These are phyloP conservation scores for Onychostruthus taczanowskii DNA, from an alignment of 2,113 vertebrate species.

Conservation along the genomic window DNA sequence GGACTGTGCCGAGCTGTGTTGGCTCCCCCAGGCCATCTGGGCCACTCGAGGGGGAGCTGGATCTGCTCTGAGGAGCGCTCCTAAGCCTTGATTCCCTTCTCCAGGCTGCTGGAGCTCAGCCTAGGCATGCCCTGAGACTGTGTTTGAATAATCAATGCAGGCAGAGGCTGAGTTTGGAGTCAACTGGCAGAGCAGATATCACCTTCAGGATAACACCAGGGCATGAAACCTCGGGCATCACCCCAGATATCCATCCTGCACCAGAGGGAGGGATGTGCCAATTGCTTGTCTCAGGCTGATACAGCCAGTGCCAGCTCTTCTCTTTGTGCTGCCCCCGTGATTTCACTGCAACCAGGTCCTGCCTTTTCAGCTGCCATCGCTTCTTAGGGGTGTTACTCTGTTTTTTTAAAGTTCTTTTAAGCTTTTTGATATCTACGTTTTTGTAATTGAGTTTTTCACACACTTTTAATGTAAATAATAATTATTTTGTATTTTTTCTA, in stretches of 20 bases:
- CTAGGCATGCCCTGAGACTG: background rate
- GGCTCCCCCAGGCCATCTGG: background rate
- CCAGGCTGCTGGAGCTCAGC: background rate
- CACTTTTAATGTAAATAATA: no score
- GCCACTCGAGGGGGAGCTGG: background rate
- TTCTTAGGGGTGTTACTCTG: background rate
- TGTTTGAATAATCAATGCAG: background rate
- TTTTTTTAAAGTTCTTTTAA: no score
- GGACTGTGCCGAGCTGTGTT: background rate
- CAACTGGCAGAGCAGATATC: background rate
- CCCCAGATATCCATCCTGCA: background rate
- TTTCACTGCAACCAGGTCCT: background rate
- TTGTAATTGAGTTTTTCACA: no score
- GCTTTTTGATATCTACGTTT: no score
- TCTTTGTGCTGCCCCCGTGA: background rate
- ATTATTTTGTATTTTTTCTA: no score
- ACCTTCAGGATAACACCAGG: background rate
- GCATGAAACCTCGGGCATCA: background rate
- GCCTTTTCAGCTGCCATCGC: background rate
- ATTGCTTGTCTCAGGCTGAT: background rate
- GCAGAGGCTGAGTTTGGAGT: background rate
- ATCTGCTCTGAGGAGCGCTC: background rate
- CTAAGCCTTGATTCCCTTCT: background rate
- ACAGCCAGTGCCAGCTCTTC: background rate
- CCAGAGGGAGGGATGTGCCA: rapidly evolving